Percentiles rank a stretch among this genome's conserved stretches.
phyloP scores from a whole-genome alignment of 2,888 invertebrate genomes.

The Acanthococcus lagerstroemiae region DNA sequence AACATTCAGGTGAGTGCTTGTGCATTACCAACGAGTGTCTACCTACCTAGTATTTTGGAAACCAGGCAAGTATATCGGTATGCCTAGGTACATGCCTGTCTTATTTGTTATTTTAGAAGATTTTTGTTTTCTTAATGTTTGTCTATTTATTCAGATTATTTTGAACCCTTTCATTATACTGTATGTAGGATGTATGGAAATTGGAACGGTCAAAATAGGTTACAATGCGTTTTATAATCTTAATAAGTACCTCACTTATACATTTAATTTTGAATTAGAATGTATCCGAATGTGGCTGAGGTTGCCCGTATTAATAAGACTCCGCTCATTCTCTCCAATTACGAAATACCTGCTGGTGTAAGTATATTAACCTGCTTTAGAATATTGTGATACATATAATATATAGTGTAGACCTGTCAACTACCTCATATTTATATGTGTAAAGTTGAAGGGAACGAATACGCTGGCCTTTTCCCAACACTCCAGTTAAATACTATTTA shows the following conservation, averaged over 20 bases:
- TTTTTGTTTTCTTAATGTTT: not conserved
- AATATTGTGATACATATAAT: no score
- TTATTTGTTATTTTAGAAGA: not conserved
- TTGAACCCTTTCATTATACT: not conserved
- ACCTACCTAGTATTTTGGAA: not conserved
- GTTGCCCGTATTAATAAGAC: conserved; percentile 40
- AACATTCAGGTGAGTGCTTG: conserved; percentile 38
- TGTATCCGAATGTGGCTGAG: conserved; percentile 41
- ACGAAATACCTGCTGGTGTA: conserved; percentile 42
- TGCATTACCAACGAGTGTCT: not conserved
- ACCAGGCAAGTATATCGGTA: not conserved
- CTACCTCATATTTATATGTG: no score
- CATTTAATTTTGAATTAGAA: conserved; percentile 35
- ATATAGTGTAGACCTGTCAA: no score
- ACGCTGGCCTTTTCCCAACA: no score
- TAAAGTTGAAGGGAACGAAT: no score
- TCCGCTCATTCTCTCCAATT: conserved; percentile 41
- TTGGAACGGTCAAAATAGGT: not conserved
- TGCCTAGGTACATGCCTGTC: not conserved
- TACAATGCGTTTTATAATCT: not conserved
- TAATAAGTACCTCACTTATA: no score
- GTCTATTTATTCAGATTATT: not conserved
- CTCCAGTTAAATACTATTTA: not conserved
- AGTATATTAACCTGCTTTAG: no score
- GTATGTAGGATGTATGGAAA: not conserved